phyloP scores from a whole-genome alignment of 2,888 invertebrate genomes.

The Tachina fera region DNA sequence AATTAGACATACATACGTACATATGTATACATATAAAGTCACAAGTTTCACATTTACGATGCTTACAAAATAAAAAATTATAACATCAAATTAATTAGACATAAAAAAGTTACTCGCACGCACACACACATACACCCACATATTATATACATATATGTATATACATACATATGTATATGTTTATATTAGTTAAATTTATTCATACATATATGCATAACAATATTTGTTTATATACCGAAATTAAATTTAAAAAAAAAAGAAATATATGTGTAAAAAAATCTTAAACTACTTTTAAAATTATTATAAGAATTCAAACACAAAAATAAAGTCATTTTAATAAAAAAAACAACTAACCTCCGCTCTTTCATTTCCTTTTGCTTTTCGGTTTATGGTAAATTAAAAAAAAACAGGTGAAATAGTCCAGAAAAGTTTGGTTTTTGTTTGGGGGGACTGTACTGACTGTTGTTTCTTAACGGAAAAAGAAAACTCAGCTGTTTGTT shows the following conservation, averaged over 20 bases:
- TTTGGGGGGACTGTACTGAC: constrained; percentile 16
- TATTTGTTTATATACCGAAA: constrained; percentile 47
- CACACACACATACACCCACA: constrained; percentile 35
- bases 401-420: neutral
- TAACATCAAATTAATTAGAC: constrained; percentile 60
- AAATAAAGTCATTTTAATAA: constrained; percentile 21
- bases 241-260: constrained; percentile 20
- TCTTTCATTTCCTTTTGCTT: constrained; percentile 43
- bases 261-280: constrained; percentile 21
- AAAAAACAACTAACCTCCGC: constrained; percentile 54
- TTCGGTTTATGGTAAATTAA: constrained; percentile 10
- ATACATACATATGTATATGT: constrained; percentile 36
- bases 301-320: constrained; percentile 48
- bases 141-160: neutral
- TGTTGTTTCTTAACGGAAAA: constrained; percentile 29
- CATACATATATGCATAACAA: constrained; percentile 18
- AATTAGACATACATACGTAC: neutral
- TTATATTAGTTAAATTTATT: constrained; percentile 40
- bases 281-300: constrained; percentile 56
- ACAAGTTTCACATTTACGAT: constrained; percentile 70
- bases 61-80: constrained; percentile 68
- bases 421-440: constrained; percentile 49
- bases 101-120: constrained; percentile 47
- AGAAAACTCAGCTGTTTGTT: constrained; percentile 25
- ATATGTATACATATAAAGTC: constrained; percentile 52